Conservation (phyloP, 1,140 invertebrate species). For the Drosophila chauvacae region DNA sequence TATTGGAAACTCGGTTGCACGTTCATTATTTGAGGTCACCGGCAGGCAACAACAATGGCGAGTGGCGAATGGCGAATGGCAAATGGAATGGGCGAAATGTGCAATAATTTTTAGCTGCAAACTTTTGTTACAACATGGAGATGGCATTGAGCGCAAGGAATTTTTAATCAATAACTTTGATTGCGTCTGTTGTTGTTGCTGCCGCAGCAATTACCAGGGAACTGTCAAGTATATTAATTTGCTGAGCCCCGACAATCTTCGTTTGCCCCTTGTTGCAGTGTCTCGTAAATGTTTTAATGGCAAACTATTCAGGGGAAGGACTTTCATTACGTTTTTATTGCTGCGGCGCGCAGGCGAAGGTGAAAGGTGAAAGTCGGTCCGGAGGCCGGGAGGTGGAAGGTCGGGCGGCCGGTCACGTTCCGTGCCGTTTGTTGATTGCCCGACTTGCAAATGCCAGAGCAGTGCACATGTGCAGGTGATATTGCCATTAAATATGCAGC, state of each 20-base stretch:
- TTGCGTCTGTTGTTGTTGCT: slow-evolving; percentile 41
- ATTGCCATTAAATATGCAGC: slow-evolving; percentile 65
- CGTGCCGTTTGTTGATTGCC: slow-evolving; percentile 54
- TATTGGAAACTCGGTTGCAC: slow-evolving; percentile 61
- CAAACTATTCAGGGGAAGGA: slow-evolving; percentile 58
- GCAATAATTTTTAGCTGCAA: slow-evolving; percentile 50
- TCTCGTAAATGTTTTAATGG: slow-evolving; percentile 52
- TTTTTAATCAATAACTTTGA: slow-evolving; percentile 76
- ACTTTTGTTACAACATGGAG: slow-evolving; percentile 45
- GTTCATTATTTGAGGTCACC: slow-evolving; percentile 66
- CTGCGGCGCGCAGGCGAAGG: slow-evolving; percentile 29
- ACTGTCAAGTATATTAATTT: slow-evolving; percentile 68
- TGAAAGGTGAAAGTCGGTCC: background rate
- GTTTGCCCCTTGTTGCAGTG: slow-evolving; percentile 28
- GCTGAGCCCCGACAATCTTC: slow-evolving; percentile 12
- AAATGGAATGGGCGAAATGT: slow-evolving; percentile 40
- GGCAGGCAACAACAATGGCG: slow-evolving; percentile 16
- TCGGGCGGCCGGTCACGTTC: slow-evolving; percentile 8
- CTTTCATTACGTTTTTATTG: slow-evolving; percentile 75
- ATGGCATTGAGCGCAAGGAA: slow-evolving; percentile 23
- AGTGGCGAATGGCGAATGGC: slow-evolving; percentile 1
- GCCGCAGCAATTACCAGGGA: slow-evolving; percentile 34
- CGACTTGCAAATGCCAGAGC: slow-evolving; percentile 55
- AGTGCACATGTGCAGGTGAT: slow-evolving; percentile 58
- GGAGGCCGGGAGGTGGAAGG: background rate